Percentiles rank a stretch among this genome's conserved stretches.
Conservation (phyloP, 2,888 invertebrate species). For the Caenorhabditis imperialis region DNA sequence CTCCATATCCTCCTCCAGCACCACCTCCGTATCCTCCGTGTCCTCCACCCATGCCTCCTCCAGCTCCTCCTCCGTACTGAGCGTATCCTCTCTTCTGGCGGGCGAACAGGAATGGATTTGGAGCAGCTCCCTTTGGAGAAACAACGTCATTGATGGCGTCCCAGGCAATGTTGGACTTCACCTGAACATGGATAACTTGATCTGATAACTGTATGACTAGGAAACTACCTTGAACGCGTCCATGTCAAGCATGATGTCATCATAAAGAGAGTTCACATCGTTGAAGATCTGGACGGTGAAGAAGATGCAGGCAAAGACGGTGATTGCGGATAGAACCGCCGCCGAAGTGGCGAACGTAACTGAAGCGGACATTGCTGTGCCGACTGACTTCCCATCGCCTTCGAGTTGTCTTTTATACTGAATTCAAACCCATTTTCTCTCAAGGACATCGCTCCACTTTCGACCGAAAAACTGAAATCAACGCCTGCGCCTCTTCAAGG, state of each 20-base stretch:
- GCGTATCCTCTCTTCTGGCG: conserved; percentile 39
- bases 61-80: conserved; percentile 18
- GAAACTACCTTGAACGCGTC: conserved; percentile 45
- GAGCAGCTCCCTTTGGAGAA: conserved; percentile 19
- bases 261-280: conserved; percentile 55
- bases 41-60: conserved; percentile 21
- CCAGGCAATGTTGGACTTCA: conserved; percentile 51
- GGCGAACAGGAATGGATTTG: conserved; percentile 29
- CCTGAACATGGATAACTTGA: conserved; percentile 13
- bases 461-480: conserved; percentile 20
- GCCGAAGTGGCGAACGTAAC: conserved; percentile 39
- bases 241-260: conserved; percentile 56
- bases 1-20: conserved; percentile 26
- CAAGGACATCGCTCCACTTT: conserved; percentile 22
- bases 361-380: conserved; percentile 44
- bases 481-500: conserved; percentile 14
- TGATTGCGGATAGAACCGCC: conserved; percentile 39
- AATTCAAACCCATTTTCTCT: conserved; percentile 1
- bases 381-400: too few relatives aligned
- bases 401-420: conserved; percentile 7
- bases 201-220: neutral
- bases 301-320: conserved; percentile 48
- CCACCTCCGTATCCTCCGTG: conserved; percentile 24
- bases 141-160: conserved; percentile 39
- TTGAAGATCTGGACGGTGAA: conserved; percentile 53